A percentile compares a stretch with the other conserved stretches of the same genome.
phyloP scores from a whole-genome alignment of 1,140 invertebrate species.

The Steinernema feltiae region DNA sequence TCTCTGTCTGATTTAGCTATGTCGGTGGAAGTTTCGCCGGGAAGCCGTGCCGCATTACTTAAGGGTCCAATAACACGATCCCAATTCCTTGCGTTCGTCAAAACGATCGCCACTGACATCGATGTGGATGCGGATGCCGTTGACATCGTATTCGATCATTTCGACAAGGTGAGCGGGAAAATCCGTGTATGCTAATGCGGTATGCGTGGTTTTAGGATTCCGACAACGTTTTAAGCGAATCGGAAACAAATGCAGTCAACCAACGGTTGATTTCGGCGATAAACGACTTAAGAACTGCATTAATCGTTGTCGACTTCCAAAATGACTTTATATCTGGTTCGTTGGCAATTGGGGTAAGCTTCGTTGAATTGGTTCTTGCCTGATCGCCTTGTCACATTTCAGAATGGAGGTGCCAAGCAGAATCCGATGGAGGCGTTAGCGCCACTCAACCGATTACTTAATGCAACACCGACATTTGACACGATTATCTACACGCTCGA shows the following conservation, averaged over 20 bases:
- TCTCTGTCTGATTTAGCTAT: background rate
- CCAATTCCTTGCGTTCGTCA: background rate
- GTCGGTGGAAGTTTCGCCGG: background rate
- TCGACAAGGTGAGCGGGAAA: conserved; percentile 1
- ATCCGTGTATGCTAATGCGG: background rate
- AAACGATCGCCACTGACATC: background rate
- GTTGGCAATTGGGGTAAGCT: conserved; percentile 70
- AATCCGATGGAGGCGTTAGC: conserved; percentile 62
- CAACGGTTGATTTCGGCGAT: background rate
- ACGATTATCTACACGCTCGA: conserved; percentile 88
- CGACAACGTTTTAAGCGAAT: conserved; percentile 10
- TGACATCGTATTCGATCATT: background rate
- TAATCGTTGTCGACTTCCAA: conserved; percentile 91
- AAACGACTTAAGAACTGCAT: conserved; percentile 62
- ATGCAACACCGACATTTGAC: conserved; percentile 74
- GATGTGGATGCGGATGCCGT: background rate
- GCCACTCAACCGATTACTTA: conserved; percentile 81
- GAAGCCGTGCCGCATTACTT: background rate
- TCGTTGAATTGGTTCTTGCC: background rate
- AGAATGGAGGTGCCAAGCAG: conserved; percentile 45
- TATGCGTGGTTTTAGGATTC: background rate
- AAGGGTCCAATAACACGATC: background rate
- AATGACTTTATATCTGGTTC: conserved; percentile 95
- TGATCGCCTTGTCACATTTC: conserved; percentile 29
- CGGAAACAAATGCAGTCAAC: conserved; percentile 3